phyloP scores from a whole-genome alignment of 2,888 invertebrate species.

The Siphonodentalium dalli region DNA sequence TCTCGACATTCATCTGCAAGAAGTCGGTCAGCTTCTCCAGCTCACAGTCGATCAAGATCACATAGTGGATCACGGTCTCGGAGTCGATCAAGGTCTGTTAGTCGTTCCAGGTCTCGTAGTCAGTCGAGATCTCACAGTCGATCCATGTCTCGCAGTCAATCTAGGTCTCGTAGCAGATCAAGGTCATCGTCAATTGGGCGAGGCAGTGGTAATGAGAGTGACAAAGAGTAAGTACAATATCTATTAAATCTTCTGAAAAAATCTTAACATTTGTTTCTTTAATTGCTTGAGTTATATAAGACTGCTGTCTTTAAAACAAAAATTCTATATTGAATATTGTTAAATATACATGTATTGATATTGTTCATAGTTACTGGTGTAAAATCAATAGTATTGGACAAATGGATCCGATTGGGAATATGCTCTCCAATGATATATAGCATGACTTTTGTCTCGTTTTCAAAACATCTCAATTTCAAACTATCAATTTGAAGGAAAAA shows the following conservation, averaged over 20 bases:
- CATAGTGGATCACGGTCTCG: slow-evolving; percentile 11
- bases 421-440: too few relatives aligned
- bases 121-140: slow-evolving; percentile 9
- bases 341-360: not conserved
- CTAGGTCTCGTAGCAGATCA: slow-evolving; percentile 12
- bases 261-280: too few relatives aligned
- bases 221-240: not conserved
- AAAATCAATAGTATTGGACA: too few relatives aligned
- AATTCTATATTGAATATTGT: too few relatives aligned
- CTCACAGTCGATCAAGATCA: slow-evolving; percentile 24
- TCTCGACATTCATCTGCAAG: slow-evolving; percentile 1
- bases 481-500: too few relatives aligned
- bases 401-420: too few relatives aligned
- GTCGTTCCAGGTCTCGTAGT: slow-evolving; percentile 5
- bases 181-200: slow-evolving; percentile 7
- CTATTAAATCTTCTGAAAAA: not conserved
- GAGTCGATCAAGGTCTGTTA: slow-evolving; percentile 31
- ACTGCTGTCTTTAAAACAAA: too few relatives aligned
- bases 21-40: slow-evolving; percentile 16
- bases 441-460: too few relatives aligned
- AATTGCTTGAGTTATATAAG: too few relatives aligned
- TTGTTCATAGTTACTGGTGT: not conserved
- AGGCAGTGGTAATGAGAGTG: not conserved
- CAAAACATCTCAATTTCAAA: too few relatives aligned
- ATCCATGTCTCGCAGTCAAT: slow-evolving; percentile 7